phyloP scores from a whole-genome alignment of 2,888 invertebrate species.

The Drosophila paranaensis region DNA sequence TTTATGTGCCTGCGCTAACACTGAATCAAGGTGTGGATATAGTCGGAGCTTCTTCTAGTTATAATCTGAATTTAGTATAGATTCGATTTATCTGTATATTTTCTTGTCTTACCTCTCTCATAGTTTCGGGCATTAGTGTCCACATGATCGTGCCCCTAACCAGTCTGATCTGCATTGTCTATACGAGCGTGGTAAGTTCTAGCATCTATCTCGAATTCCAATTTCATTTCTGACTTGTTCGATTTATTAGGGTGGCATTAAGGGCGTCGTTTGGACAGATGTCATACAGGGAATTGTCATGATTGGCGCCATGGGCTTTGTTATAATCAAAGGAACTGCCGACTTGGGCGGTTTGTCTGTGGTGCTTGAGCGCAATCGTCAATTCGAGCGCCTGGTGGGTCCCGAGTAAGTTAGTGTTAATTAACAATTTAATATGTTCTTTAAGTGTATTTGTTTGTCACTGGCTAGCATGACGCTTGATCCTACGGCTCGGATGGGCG shows the following conservation, averaged over 20 bases:
- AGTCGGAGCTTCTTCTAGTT: too few relatives aligned
- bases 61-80: too few relatives aligned
- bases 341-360: constrained; percentile 89
- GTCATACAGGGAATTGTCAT: constrained; percentile 91
- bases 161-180: constrained; percentile 92
- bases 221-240: background rate
- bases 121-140: constrained; percentile 88
- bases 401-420: constrained; percentile 86
- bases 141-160: constrained; percentile 92
- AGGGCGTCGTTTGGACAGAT: constrained; percentile 93
- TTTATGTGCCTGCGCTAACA: constrained; percentile 91
- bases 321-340: constrained; percentile 89
- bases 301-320: constrained; percentile 89
- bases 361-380: constrained; percentile 88
- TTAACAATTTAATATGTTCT: too few relatives aligned
- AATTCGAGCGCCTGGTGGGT: constrained; percentile 88
- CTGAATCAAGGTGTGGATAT: constrained; percentile 88
- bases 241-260: constrained; percentile 88
- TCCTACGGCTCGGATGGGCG: constrained; percentile 91
- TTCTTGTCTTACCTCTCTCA: background rate
- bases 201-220: too few relatives aligned
- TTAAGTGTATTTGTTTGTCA: background rate
- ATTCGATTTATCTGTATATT: too few relatives aligned
- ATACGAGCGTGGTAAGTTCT: constrained; percentile 92
- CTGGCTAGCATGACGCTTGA: constrained; percentile 89